A percentile compares a stretch with the other conserved stretches of the same genome.
These are phyloP conservation scores for Acleris laterana DNA, from an alignment of 2,888 invertebrate species.

Conservation along the genomic window DNA sequence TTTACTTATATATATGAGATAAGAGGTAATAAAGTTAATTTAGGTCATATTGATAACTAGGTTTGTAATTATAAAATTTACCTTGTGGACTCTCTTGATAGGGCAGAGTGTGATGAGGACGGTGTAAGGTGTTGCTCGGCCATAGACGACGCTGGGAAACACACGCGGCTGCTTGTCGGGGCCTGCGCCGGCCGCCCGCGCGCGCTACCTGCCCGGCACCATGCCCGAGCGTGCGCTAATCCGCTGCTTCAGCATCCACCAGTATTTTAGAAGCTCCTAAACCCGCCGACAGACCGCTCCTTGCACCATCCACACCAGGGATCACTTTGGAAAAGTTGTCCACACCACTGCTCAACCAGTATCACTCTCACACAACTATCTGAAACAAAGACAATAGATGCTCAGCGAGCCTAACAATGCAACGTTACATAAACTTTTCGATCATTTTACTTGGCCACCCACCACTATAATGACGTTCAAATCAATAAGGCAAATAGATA, in stretches of 20 bases:
- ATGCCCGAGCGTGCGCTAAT: slow-evolving; percentile 79
- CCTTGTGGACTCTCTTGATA: slow-evolving; percentile 87
- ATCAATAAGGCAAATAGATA: slow-evolving; percentile 16
- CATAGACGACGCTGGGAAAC: slow-evolving; percentile 94
- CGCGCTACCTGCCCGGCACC: slow-evolving; percentile 84
- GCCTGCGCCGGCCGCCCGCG: slow-evolving; percentile 84
- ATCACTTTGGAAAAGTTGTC: slow-evolving; percentile 18
- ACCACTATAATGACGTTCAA: slow-evolving; percentile 46
- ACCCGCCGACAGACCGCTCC: slow-evolving; percentile 52
- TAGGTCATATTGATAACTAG: background rate
- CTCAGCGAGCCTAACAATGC: slow-evolving; percentile 71
- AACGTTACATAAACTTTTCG: slow-evolving; percentile 82
- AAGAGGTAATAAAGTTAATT: no score
- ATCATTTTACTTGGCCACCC: slow-evolving; percentile 64
- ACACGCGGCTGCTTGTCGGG: slow-evolving; percentile 84
- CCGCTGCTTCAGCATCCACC: slow-evolving; percentile 74
- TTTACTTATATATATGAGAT: no score
- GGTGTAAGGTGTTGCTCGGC: slow-evolving; percentile 94
- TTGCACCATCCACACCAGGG: slow-evolving; percentile 45
- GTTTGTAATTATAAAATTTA: slow-evolving; percentile 44
- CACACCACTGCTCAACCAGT: slow-evolving; percentile 33
- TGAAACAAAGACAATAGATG: slow-evolving; percentile 77
- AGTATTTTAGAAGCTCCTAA: slow-evolving; percentile 54
- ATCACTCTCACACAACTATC: slow-evolving; percentile 63
- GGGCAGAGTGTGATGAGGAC: slow-evolving; percentile 88